Evolutionary conservation across 2,797 vertebrate species (phyloP).

Genomic region (Acanthis flammea): DNA sequence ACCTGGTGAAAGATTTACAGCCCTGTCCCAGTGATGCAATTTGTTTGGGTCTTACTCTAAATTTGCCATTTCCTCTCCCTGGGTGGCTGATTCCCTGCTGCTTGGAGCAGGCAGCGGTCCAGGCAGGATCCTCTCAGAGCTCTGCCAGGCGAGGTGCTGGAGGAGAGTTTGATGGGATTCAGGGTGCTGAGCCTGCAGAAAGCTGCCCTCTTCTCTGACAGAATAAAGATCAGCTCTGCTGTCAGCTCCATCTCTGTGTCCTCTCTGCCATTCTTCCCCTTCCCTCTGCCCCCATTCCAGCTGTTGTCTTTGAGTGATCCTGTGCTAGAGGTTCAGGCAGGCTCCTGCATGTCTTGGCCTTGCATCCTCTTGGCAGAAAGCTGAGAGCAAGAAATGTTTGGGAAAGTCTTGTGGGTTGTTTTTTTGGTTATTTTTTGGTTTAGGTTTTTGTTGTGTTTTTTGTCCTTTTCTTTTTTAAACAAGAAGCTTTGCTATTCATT

Average conservation of each 20-base stretch:
- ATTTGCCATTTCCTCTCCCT: background rate
- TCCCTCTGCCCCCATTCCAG: background rate
- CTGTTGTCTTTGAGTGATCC: background rate
- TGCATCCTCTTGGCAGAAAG: slow-evolving; percentile 24
- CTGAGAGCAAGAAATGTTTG: background rate
- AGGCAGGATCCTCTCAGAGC: background rate
- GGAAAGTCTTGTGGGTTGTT: background rate
- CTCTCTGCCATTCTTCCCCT: background rate
- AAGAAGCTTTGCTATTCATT: slow-evolving; percentile 38
- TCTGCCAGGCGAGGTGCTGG: background rate
- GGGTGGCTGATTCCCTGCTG: background rate
- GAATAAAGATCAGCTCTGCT: background rate
- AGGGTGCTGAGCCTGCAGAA: background rate
- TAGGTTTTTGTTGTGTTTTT: background rate
- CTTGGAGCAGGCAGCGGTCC: background rate
- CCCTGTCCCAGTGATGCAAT: background rate
- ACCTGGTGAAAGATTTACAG: background rate
- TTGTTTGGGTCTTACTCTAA: slow-evolving; percentile 6
- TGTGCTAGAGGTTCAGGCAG: background rate
- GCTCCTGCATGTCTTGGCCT: slow-evolving; percentile 16
- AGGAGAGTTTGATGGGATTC: background rate
- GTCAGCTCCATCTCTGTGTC: background rate
- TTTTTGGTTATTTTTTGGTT: background rate
- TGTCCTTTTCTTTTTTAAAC: background rate
- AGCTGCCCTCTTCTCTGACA: background rate